Base-by-base conservation (phyloP, 2,797 vertebrate genomes). In the Sparus aurata region DNA sequence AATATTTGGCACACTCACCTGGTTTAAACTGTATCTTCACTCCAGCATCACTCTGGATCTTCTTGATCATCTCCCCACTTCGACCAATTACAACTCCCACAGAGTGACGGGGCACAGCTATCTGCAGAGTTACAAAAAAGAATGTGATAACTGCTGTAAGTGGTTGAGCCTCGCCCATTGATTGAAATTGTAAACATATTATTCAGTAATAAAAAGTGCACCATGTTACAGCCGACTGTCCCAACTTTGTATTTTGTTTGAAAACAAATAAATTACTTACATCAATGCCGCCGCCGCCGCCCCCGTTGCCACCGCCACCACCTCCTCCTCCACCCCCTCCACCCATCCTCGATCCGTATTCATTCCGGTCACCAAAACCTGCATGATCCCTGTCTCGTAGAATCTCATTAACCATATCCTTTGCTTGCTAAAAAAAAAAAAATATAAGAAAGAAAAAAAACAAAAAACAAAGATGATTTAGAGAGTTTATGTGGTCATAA, bases 1-100 rank as follows among this genome's bases (percentile, higher is more conserved):
- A 43, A 43, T 17, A 12, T 69, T 15, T 66, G 4, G n/a, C 22
- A 2, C 7, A 13, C 54, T 77, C 62, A 98, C 98, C 98, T 93
- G 97, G 98, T 89, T 99, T 99, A 84, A 99, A 99, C 93, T 99
- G 98, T 91, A 99, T 99, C 88, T 97, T 95, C 52, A 99, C 98
- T 0, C 98, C 98, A 0, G 98, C 97, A 0, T 99, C 98, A 0
- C 95, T 98, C 93, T 99, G 98, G 79, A 99, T 99, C 87, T 99
- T 99, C 89, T 99, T 99, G 55, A 99, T 99, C 98, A 99, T 99
- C 79, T 99, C 98, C 10, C 98, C 98, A 1, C 83, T 98, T 52
- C 97, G 95, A 22, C 98, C 98, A 23, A 99, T 99, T 49, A 99
- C 97, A 4, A 99, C 98, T 0, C 97, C 98, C 0, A 99, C 98